These are phyloP conservation scores for Gryon sp. DNA, from an alignment of 1,140 invertebrate genomes.

Conservation along the genomic window DNA sequence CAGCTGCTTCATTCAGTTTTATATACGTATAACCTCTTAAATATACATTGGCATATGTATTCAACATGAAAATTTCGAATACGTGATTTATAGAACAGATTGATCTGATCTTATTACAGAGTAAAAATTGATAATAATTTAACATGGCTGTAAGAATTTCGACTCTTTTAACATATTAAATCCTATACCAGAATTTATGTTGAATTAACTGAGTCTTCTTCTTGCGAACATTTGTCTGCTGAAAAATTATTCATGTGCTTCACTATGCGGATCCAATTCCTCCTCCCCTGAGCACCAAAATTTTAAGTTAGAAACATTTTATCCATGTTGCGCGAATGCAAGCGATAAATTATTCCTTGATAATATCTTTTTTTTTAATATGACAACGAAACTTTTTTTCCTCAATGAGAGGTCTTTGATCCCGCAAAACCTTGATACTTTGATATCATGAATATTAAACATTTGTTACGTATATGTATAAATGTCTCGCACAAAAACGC, in stretches of 20 bases:
- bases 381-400: slow-evolving; percentile 53
- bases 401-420: slow-evolving; percentile 57
- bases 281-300: too few relatives aligned
- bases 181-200: slow-evolving; percentile 24
- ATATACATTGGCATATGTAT: too few relatives aligned
- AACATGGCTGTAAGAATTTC: slow-evolving; percentile 3
- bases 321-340: slow-evolving; percentile 35
- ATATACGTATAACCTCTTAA: too few relatives aligned
- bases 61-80: too few relatives aligned
- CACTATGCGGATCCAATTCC: slow-evolving; percentile 5
- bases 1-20: too few relatives aligned
- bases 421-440: slow-evolving; percentile 44
- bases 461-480: slow-evolving; percentile 37
- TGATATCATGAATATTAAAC: slow-evolving; percentile 56
- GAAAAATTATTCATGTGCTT: slow-evolving; percentile 47
- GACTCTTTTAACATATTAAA: slow-evolving; percentile 32
- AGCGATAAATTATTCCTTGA: slow-evolving; percentile 34
- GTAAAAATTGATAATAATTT: slow-evolving; percentile 28
- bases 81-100: slow-evolving; percentile 1
- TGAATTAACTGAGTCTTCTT: slow-evolving; percentile 28
- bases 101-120: slow-evolving; percentile 6
- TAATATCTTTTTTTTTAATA: slow-evolving; percentile 44
- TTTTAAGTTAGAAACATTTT: slow-evolving; percentile 47
- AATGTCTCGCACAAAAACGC: slow-evolving; percentile 58
- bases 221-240: slow-evolving; percentile 5